Evolutionary conservation across 2,888 invertebrate species (phyloP).

Genomic region (Strigamia maritima): DNA sequence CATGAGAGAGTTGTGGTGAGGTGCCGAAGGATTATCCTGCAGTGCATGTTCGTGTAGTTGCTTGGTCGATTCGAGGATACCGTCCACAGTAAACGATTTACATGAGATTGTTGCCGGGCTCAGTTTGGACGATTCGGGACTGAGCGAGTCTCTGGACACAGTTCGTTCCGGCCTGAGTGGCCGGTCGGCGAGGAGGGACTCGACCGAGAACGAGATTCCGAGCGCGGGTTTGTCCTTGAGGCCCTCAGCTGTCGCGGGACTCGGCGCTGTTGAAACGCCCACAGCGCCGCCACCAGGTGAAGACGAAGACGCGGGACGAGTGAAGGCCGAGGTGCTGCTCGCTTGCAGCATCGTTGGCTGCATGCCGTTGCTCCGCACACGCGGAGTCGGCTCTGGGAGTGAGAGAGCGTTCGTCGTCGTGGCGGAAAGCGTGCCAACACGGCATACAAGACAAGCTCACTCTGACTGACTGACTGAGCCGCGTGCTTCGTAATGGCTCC

Average conservation of each 20-base stretch:
- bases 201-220: constrained; percentile 40
- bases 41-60: constrained; percentile 24
- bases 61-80: constrained; percentile 38
- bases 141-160: constrained; percentile 35
- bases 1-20: constrained; percentile 37
- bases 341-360: constrained; percentile 42
- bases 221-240: constrained; percentile 35
- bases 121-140: constrained; percentile 12
- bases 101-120: constrained; percentile 1
- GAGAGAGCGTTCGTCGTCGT: constrained; percentile 22
- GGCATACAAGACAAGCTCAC: constrained; percentile 16
- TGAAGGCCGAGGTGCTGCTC: constrained; percentile 43
- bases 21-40: constrained; percentile 28
- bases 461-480: constrained; percentile 15
- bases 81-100: constrained; percentile 41
- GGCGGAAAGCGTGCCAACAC: constrained; percentile 27
- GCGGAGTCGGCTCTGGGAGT: constrained; percentile 16
- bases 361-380: constrained; percentile 36
- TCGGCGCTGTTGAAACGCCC: constrained; percentile 33
- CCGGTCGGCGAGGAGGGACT: constrained; percentile 38
- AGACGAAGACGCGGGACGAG: constrained; percentile 39
- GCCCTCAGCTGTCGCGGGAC: constrained; percentile 36
- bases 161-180: constrained; percentile 6
- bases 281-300: constrained; percentile 32
- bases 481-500: constrained; percentile 19